Evolutionary conservation across 1,140 invertebrate genomes (phyloP).

Genomic region (Halictus rubicundus): DNA sequence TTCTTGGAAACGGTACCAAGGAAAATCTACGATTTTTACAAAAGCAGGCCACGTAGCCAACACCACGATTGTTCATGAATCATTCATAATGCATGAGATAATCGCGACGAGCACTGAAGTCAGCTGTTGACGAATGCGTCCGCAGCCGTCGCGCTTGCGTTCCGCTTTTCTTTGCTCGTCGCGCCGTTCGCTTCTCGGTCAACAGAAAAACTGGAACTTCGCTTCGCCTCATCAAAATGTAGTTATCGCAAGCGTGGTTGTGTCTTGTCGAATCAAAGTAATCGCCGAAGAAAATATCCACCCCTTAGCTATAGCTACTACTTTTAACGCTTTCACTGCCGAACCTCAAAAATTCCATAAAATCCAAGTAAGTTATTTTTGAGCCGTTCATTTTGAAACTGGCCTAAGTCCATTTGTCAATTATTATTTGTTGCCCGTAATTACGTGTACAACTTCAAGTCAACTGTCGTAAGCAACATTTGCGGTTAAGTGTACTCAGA

Average conservation of each 20-base stretch:
- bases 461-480: too few relatives aligned
- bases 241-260: too few relatives aligned
- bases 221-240: slow-evolving; percentile 11
- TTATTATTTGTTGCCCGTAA: too few relatives aligned
- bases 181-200: not conserved
- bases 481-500: too few relatives aligned
- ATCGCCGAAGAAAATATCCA: not conserved
- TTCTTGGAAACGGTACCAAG: slow-evolving; percentile 37
- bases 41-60: slow-evolving; percentile 60
- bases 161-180: not conserved
- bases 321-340: too few relatives aligned
- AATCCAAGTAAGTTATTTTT: too few relatives aligned
- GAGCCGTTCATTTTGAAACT: too few relatives aligned
- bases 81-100: slow-evolving; percentile 70
- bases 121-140: slow-evolving; percentile 58
- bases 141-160: slow-evolving; percentile 22
- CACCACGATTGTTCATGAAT: slow-evolving; percentile 62
- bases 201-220: slow-evolving; percentile 19
- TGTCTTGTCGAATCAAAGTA: not conserved
- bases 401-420: too few relatives aligned
- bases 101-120: slow-evolving; percentile 56
- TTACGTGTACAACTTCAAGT: too few relatives aligned
- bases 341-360: too few relatives aligned
- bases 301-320: too few relatives aligned
- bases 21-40: slow-evolving; percentile 56